These are phyloP conservation scores for Raja brachyura DNA, from an alignment of 2,113 vertebrate genomes.

Conservation along the genomic window DNA sequence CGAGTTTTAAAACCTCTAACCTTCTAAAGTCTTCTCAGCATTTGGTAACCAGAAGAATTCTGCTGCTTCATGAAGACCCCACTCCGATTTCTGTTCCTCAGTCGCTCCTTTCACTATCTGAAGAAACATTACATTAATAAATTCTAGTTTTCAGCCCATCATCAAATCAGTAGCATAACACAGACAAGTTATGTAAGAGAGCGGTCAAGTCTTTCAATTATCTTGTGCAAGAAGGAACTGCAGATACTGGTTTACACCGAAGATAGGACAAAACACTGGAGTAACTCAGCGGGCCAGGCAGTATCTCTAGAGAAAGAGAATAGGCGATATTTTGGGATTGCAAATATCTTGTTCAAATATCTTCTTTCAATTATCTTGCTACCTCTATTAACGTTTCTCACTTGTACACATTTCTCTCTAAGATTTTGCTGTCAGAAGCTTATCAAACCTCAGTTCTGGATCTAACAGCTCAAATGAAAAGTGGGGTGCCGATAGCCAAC, in stretches of 20 bases:
- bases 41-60: conserved; percentile 84
- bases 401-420: neutral
- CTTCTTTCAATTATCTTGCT: neutral
- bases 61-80: conserved; percentile 66
- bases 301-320: too few relatives aligned
- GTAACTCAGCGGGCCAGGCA: too few relatives aligned
- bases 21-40: conserved; percentile 69
- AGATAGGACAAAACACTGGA: too few relatives aligned
- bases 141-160: neutral
- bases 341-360: too few relatives aligned
- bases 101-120: conserved; percentile 86
- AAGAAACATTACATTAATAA: conserved; percentile 40
- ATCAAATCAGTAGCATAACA: neutral
- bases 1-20: conserved; percentile 50
- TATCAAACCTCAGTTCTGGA: neutral
- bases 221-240: too few relatives aligned
- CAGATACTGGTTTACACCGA: too few relatives aligned
- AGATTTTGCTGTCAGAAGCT: neutral
- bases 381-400: neutral
- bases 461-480: neutral
- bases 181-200: neutral
- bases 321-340: too few relatives aligned
- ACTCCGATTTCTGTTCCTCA: conserved; percentile 69
- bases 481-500: neutral
- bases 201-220: too few relatives aligned